Evolutionary conservation across 2,888 invertebrate genomes (phyloP), one percentile per base, ranked within the genome.

Genomic region (Fragum whitleyi): DNA sequence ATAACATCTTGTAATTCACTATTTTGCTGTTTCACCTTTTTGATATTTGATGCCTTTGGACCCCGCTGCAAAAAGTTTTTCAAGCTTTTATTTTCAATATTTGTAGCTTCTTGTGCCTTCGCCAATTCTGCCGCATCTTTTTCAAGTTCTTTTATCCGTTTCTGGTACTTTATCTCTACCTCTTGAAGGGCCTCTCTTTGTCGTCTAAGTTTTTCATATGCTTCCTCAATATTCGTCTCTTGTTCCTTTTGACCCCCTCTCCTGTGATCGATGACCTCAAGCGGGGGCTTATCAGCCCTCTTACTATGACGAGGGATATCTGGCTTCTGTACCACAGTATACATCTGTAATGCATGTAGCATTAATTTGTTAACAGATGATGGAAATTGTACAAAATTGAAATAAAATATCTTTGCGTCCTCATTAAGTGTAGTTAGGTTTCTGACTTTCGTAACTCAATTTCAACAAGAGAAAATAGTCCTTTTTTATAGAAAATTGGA

Each of bases 191-290:
- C 65, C 36, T 85, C 81, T 47, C 79, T 62, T 26, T 85, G 81
- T 26, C 65, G 23, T 42, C 74, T 70, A 16, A 85, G 47, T 21
- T 74, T 72, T 28, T 79, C 81, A 47, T 79, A 85, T 6, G 85
- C 75, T 23, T 79, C 51, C 29, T 79, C 74, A 21, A 70, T 65
- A 23, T 47, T 26, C 16, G n/a, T 2, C 11, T 19, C 32, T 16
- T 32, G 55, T 29, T 16, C 47, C 32, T 47, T 55, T 69, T n/a
- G 47, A n/a, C 47, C 47, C 47, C n/a, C n/a, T 28, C 59, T 59
- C n/a, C 77, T 71, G 26, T 83, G 83, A 51, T 83, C 79, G 5
- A 83, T 74, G 7, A 83, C 77, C 55, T 79, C 71, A 14, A 79
- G 73, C 19, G 32, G 29, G 21, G 80, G 80, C 62, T 71, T 67